Evolutionary conservation across 2,797 vertebrate species (phyloP), one percentile per base, ranked within the genome.

Genomic region (Alca torda): DNA sequence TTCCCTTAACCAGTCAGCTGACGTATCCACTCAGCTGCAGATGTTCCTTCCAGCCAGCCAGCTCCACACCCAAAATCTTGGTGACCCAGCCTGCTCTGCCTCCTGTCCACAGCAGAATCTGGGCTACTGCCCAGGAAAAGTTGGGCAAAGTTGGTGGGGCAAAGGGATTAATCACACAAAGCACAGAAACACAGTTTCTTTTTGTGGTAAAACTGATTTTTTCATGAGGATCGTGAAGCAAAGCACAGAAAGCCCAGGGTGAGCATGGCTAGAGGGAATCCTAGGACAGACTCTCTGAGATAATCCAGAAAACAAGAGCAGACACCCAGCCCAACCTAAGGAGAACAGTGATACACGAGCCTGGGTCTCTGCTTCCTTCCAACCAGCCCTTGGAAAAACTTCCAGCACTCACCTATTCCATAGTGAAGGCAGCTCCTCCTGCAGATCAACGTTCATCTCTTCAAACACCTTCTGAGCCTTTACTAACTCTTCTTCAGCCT

Each of bases 391-490:
- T 41, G 4, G 12, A 18, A 76, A 81, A 84, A 43, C 2, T 72
- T 81, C 9, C 35, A 80, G 48, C 28, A 87, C 97, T 97, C 87
- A 97, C 99, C 99, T 99, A 98, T 99, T 99, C 99, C 99, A 99
- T 79, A 99, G 98, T 20, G 99, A 99, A 20, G 99, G 99, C 92
- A 99, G 97, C 96, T 99, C 99, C 95, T 99, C 99, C 97, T 99
- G 99, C 84, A 99, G 98, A 95, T 99, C 99, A 95, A 98, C 98
- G 7, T 99, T 99, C 97, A 99, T 99, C 93, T 99, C 99, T 87
- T 99, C 99, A 97, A 99, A 99, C 74, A 99, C 99, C 96, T 99
- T 99, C 98, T 99, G 99, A 89, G 99, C 99, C 97, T 99, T 99
- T 88, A 99, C 98, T 94, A 99, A 97, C 97, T 99, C 99, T 89